Conservation (phyloP, 2,113 vertebrate genomes). For the Takifugu bimaculatus region DNA sequence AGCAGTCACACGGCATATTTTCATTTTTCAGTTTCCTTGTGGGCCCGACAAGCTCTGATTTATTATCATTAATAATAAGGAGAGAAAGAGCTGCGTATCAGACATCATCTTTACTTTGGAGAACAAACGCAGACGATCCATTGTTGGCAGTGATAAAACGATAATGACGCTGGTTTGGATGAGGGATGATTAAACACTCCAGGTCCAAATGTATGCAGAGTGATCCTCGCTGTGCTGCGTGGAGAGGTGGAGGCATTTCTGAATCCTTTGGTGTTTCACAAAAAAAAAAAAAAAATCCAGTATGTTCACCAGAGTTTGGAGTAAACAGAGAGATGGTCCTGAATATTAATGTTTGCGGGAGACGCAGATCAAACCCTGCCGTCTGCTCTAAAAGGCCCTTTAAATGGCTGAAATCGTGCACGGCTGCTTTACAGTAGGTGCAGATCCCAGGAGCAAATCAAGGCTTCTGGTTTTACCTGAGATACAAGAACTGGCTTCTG, state of each 20-base stretch:
- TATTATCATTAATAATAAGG: conserved; percentile 48
- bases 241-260: conserved; percentile 34
- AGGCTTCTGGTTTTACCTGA: conserved; percentile 35
- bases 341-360: conserved; percentile 56
- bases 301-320: conserved; percentile 49
- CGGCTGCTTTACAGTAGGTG: conserved; percentile 29
- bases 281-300: conserved; percentile 56
- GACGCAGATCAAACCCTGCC: conserved; percentile 52
- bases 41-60: conserved; percentile 36
- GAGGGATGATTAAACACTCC: conserved; percentile 63
- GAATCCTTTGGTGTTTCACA: conserved; percentile 42
- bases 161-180: conserved; percentile 63
- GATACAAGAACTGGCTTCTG: conserved; percentile 8
- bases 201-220: conserved; percentile 59
- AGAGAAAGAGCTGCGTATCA: conserved; percentile 48
- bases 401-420: conserved; percentile 45
- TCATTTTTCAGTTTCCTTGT: conserved; percentile 21
- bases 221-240: conserved; percentile 42
- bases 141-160: conserved; percentile 51
- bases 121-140: conserved; percentile 58
- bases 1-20: conserved; percentile 28
- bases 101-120: conserved; percentile 44
- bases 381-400: conserved; percentile 39
- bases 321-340: conserved; percentile 38
- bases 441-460: conserved; percentile 44